Percentiles rank a stretch among this genome's conserved stretches.
Evolutionary conservation across 2,113 vertebrate species (phyloP).

Genomic region (Leuciscus idus): DNA sequence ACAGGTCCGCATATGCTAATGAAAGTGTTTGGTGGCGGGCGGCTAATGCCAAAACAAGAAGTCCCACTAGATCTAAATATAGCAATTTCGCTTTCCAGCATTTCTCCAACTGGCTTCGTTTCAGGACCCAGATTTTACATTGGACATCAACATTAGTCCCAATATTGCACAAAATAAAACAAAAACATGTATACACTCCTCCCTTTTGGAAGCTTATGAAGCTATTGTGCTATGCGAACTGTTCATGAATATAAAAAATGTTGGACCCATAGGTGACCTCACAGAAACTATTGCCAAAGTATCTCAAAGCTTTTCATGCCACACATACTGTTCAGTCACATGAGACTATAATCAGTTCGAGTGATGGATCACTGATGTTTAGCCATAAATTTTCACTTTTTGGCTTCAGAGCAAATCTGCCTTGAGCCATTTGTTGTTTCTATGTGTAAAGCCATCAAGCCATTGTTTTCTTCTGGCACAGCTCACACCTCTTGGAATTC

Average conservation of each 20-base stretch:
- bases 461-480: slow-evolving; percentile 18
- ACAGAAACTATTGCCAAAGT: neutral
- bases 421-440: slow-evolving; percentile 21
- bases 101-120: neutral
- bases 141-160: too few species aligned
- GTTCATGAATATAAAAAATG: too few species aligned
- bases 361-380: neutral
- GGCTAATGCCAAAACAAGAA: slow-evolving; percentile 23
- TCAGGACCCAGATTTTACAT: neutral
- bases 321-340: slow-evolving; percentile 3
- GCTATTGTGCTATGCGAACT: too few species aligned
- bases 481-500: slow-evolving; percentile 10
- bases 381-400: slow-evolving; percentile 20
- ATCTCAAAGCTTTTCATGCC: slow-evolving; percentile 21
- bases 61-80: neutral
- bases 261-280: neutral
- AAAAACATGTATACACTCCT: neutral
- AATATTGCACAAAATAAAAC: neutral
- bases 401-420: slow-evolving; percentile 17
- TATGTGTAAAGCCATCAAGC: slow-evolving; percentile 30
- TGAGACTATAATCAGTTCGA: neutral
- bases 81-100: neutral
- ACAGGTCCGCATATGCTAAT: slow-evolving; percentile 4
- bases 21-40: slow-evolving; percentile 18
- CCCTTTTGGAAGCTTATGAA: too few species aligned